Evolutionary conservation across 2,113 vertebrate species (phyloP), one percentile per base, ranked within the genome.

Genomic region (Sinocyclocheilus grahami): DNA sequence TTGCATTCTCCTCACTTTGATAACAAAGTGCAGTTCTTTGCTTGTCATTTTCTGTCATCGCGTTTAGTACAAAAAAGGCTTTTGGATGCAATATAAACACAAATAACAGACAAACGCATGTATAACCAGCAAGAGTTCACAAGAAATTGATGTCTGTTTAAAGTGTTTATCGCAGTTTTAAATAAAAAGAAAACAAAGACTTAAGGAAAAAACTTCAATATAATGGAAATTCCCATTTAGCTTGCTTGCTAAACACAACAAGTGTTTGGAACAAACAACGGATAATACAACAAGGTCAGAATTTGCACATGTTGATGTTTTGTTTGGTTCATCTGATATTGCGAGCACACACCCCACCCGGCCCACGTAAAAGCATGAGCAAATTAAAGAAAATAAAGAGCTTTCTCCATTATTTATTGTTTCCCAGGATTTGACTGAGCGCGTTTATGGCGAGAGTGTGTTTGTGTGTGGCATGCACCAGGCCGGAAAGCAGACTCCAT

Each of bases 231-330:
- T 93, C 91, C 90, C 88, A n/a, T n/a, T n/a, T n/a, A n/a, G n/a
- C 86, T 92, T 90, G 90, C 92, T 93, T 93, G 90, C 89, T 91
- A 96, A 95, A 95, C 89, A 93, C 91, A 90, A 94, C 87, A 94
- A 93, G 90, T 88, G 86, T 91, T 93, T 92, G 93, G 93, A 95
- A 93, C 87, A 96, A 96, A 95, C 95, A 95, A 92, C 88, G 93
- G 89, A 88, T 85, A 91, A 88, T 83, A 91, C 93, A 93, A 93
- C 89, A 94, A 91, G 92, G 92, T 90, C 85, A 93, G 90, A 91
- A 92, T 95, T 94, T 93, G 88, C 92, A 93, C 92, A 93, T 96
- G 90, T 96, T 93, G 92, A 89, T 89, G 82, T 86, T 91, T 89
- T 89, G 83, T 91, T 92, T 80, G 39, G 72, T 86, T 86, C 78